These are phyloP conservation scores for Acanthacorydalis orientalis DNA, from an alignment of 2,888 invertebrate genomes.

Conservation along the genomic window DNA sequence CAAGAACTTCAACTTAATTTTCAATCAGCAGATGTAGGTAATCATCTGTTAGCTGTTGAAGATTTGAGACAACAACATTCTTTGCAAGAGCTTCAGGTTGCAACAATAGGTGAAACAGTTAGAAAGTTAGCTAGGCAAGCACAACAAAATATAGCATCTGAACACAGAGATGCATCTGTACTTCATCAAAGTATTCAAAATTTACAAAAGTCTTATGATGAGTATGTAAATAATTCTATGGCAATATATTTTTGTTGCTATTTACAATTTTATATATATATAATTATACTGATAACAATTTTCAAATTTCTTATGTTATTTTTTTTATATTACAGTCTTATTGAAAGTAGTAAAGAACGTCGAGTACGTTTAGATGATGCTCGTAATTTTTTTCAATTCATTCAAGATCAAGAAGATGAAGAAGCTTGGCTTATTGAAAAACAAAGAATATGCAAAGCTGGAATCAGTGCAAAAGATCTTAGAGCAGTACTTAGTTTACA, in stretches of 20 bases:
- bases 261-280: neutral
- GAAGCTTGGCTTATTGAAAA: conserved; percentile 95
- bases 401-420: conserved; percentile 95
- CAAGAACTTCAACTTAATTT: conserved; percentile 65
- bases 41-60: conserved; percentile 87
- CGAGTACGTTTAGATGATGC: conserved; percentile 81
- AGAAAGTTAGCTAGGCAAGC: conserved; percentile 46
- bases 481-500: conserved; percentile 75
- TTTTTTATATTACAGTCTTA: conserved; percentile 28
- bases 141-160: conserved; percentile 33
- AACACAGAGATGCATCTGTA: conserved; percentile 38
- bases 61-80: conserved; percentile 89
- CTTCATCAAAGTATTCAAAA: conserved; percentile 56
- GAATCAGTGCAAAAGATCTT: conserved; percentile 86
- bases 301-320: neutral
- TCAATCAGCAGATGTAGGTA: conserved; percentile 76
- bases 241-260: neutral
- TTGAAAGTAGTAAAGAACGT: conserved; percentile 56
- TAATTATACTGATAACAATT: too few relatives aligned
- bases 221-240: conserved; percentile 25
- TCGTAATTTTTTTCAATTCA: conserved; percentile 82
- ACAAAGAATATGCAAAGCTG: conserved; percentile 80
- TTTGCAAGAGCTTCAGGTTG: conserved; percentile 79
- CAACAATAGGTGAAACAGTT: conserved; percentile 73
- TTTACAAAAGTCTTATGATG: conserved; percentile 61